These are phyloP conservation scores for Apotomis betuletana DNA, from an alignment of 2,888 invertebrate species.

Conservation along the genomic window DNA sequence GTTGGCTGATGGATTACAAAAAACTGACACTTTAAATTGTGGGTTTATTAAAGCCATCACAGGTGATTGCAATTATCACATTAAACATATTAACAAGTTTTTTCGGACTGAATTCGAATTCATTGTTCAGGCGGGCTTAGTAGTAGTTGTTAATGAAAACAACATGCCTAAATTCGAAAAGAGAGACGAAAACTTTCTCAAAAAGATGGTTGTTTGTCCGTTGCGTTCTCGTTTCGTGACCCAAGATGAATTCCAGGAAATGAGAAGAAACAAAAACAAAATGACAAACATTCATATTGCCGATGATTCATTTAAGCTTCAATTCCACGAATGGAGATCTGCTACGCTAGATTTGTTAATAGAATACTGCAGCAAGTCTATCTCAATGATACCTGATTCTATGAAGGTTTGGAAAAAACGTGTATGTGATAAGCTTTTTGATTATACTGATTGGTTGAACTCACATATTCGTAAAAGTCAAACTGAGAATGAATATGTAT, in stretches of 20 bases:
- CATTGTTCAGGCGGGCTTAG: neutral
- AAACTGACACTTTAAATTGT: conserved; percentile 28
- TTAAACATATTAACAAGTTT: too few species aligned
- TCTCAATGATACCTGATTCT: neutral
- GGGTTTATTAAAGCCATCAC: conserved; percentile 22
- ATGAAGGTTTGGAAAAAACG: neutral
- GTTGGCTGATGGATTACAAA: conserved; percentile 23
- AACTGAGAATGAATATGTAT: neutral
- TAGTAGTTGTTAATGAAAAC: conserved; percentile 17
- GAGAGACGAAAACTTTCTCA: conserved; percentile 15
- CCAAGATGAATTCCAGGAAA: neutral
- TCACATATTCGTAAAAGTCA: neutral
- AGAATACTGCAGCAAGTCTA: conserved; percentile 26
- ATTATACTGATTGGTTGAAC: neutral
- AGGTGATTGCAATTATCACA: conserved; percentile 1
- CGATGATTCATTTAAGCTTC: conserved; percentile 24
- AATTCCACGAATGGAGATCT: conserved; percentile 27
- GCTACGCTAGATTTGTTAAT: conserved; percentile 33
- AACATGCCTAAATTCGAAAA: conserved; percentile 34
- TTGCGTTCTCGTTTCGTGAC: conserved; percentile 22
- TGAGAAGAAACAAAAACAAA: neutral
- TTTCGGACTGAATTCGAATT: too few species aligned
- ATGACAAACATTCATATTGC: conserved; percentile 6
- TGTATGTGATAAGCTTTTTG: neutral
- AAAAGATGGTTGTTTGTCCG: conserved; percentile 27